Percentiles rank a stretch among this genome's conserved stretches.
Evolutionary conservation across 2,797 vertebrate genomes (phyloP).

Genomic region (Intellagama lesueurii): DNA sequence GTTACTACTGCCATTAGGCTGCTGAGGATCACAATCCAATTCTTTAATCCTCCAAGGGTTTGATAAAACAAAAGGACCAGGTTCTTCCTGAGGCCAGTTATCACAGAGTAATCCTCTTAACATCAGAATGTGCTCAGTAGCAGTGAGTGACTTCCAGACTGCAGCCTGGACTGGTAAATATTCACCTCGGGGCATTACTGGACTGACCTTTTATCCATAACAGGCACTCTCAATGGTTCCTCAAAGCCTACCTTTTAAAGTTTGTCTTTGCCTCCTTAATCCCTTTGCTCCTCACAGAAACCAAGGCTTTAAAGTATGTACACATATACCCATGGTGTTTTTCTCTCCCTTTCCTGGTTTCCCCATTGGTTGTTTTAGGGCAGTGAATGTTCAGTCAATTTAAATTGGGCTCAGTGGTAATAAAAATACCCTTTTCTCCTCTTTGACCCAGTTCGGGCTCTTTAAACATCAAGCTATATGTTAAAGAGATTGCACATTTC

Average conservation of each 20-base stretch:
- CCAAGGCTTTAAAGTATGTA: not conserved
- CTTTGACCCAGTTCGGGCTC: not conserved
- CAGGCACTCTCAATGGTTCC: slow-evolving; percentile 23
- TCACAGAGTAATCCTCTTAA: not conserved
- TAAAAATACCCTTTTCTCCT: not conserved
- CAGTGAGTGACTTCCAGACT: not conserved
- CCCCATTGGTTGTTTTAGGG: not conserved
- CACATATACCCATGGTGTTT: not conserved
- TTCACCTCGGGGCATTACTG: not conserved
- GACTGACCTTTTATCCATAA: slow-evolving; percentile 50
- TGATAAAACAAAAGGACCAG: slow-evolving; percentile 36
- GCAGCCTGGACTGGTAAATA: slow-evolving; percentile 29
- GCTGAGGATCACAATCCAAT: not conserved
- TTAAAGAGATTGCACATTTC: too few relatives aligned
- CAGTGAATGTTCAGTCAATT: not conserved
- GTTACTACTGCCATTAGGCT: not conserved
- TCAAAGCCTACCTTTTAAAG: not conserved
- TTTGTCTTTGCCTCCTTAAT: not conserved
- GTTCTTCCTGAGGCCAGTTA: slow-evolving; percentile 1
- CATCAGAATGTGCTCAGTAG: not conserved
- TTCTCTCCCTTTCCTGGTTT: not conserved
- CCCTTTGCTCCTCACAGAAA: not conserved
- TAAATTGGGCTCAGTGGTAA: not conserved
- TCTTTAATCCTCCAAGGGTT: not conserved
- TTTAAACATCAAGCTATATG: not conserved